These are phyloP conservation scores for Phymatocera aterrima DNA, from an alignment of 2,888 invertebrate species.

Conservation along the genomic window DNA sequence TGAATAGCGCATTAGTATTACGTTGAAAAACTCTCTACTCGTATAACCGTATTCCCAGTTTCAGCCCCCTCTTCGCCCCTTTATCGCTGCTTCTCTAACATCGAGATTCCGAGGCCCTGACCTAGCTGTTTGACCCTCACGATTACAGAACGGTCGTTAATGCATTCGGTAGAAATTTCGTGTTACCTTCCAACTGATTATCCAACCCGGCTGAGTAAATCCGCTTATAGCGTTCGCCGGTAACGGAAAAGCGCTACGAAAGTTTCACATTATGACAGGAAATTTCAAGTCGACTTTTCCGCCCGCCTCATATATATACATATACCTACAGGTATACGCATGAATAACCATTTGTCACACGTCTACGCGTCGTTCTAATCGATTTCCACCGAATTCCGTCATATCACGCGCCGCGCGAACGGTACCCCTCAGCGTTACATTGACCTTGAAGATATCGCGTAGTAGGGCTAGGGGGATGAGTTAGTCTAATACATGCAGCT, in stretches of 20 bases:
- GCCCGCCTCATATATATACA: not conserved
- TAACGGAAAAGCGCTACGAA: slow-evolving; percentile 29
- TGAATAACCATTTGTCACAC: slow-evolving; percentile 34
- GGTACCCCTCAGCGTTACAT: not conserved
- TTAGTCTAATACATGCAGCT: no score
- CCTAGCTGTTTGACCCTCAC: slow-evolving; percentile 10
- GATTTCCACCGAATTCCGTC: not conserved
- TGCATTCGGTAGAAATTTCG: not conserved
- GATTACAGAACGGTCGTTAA: slow-evolving; percentile 14
- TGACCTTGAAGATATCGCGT: not conserved
- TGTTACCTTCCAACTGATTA: not conserved
- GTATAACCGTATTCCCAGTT: not conserved
- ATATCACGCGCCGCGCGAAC: not conserved
- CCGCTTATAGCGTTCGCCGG: slow-evolving; percentile 6
- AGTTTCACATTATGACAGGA: slow-evolving; percentile 44
- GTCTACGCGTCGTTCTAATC: not conserved
- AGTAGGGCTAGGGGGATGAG: no score
- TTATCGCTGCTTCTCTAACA: not conserved
- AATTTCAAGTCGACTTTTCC: slow-evolving; percentile 36
- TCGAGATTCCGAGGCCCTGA: slow-evolving; percentile 19
- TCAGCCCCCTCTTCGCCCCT: not conserved
- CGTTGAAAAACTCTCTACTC: slow-evolving; percentile 40
- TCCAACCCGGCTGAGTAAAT: slow-evolving; percentile 18
- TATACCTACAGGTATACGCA: not conserved
- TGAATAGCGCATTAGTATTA: slow-evolving; percentile 48